Percentiles rank a stretch among this genome's conserved stretches.
These are phyloP conservation scores for Drosophila lowei DNA, from an alignment of 1,140 invertebrate genomes.

Conservation along the genomic window DNA sequence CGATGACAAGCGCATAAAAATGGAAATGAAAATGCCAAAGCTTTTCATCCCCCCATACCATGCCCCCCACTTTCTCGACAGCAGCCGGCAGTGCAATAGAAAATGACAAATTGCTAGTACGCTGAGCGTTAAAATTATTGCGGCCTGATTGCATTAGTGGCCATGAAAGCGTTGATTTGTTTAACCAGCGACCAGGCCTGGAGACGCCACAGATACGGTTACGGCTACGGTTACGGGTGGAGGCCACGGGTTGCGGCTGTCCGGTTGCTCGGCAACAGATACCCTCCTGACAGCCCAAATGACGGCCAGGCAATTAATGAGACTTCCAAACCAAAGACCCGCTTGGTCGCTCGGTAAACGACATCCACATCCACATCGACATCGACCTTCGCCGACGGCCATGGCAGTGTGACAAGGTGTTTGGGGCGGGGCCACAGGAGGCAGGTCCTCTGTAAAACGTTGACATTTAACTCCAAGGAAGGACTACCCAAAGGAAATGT, in stretches of 20 bases:
- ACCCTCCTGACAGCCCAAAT: constrained; percentile 50
- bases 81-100: constrained; percentile 47
- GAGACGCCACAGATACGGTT: constrained; percentile 36
- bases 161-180: constrained; percentile 75
- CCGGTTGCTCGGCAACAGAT: constrained; percentile 5
- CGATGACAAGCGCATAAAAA: constrained; percentile 78
- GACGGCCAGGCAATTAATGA: constrained; percentile 68
- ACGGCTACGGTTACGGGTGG: constrained; percentile 14
- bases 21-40: constrained; percentile 79
- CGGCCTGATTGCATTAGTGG: constrained; percentile 73
- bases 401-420: constrained; percentile 15
- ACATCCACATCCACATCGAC: constrained; percentile 22
- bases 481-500: background rate
- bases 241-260: constrained; percentile 3
- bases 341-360: too few relatives aligned
- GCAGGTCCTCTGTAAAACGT: background rate
- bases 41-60: constrained; percentile 20
- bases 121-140: constrained; percentile 74
- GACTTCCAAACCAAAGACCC: constrained; percentile 22
- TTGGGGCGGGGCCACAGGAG: too few relatives aligned
- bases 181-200: constrained; percentile 53
- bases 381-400: constrained; percentile 22
- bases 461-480: background rate
- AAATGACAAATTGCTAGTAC: constrained; percentile 73
- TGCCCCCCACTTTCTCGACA: background rate